Base-by-base conservation (phyloP, 1,140 invertebrate genomes). In the Zaprionus ornatus region DNA sequence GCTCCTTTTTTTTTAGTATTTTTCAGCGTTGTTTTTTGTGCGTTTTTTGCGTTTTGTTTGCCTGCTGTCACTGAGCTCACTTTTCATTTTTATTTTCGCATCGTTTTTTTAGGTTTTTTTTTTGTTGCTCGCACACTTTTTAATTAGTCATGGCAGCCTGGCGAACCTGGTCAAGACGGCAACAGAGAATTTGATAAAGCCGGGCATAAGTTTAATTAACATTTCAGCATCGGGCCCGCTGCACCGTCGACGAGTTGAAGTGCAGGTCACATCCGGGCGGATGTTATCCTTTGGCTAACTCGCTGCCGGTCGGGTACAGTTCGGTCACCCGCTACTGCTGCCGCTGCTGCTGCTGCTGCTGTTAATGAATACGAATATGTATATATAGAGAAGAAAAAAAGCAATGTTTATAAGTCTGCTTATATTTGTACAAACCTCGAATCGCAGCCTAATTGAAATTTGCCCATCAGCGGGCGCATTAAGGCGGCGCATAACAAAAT, bases 301-400 rank as follows among this genome's bases (percentile, higher is more conserved):
- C 55, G 3, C 42, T 17, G 61, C 72, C 52, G 42, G 61, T 32
- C 9, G 9, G 29, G 29, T 32, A 9, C 29, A 32, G 29, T 10
- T 32, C 29, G 9, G 29, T 32, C 29, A 42, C 59, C n/a, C 55
- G 3, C 35, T 17, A 56, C 66, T 50, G 42, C 60, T 29, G 60
- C 55, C 61, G 57, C 37, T 61, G 62, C 29, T 52, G 40, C 55
- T 59, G 45, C 50, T 59, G 55, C 59, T 37, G 66, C 27, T 32
- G 64, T 73, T 88, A 88, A 88, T 90, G 85, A 90, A 88, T 90
- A 90, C 78, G 76, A 90, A 88, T 88, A 75, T 78, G 27, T 45
- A 45, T 67, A 13, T 27, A 40, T 52, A 52, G 54, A 13, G 9
- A 45, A 27, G 3, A 55, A 27, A 45, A 45, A 45, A 45, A 45